Evolutionary conservation across 2,113 vertebrate species (phyloP).

Genomic region (Sinocyclocheilus anophthalmus): DNA sequence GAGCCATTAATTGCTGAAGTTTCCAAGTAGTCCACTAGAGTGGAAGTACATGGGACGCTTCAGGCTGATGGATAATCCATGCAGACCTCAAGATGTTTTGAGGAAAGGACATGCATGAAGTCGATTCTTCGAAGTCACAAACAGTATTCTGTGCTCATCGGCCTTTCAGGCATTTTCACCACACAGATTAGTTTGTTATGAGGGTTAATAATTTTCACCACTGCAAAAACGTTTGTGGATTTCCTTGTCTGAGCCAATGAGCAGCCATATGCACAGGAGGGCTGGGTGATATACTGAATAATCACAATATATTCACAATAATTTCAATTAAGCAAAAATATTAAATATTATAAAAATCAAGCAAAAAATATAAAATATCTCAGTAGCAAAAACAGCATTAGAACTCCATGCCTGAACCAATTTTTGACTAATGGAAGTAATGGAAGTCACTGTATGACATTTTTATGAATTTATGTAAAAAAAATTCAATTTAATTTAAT

Average conservation of each 20-base stretch:
- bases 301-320: background rate
- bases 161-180: background rate
- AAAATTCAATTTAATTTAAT: background rate
- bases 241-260: too few relatives aligned
- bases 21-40: slow-evolving; percentile 66
- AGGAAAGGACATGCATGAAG: background rate
- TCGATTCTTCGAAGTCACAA: background rate
- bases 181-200: background rate
- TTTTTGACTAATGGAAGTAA: background rate
- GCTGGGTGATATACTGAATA: background rate
- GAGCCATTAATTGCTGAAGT: slow-evolving; percentile 72
- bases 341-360: too few relatives aligned
- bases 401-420: too few relatives aligned
- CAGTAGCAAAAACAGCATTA: too few relatives aligned
- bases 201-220: background rate
- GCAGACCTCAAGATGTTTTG: slow-evolving; percentile 52
- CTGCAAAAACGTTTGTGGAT: background rate
- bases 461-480: background rate
- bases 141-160: background rate
- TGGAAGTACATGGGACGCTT: slow-evolving; percentile 70
- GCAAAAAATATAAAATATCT: too few relatives aligned
- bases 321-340: too few relatives aligned
- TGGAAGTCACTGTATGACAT: background rate
- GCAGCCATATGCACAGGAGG: background rate
- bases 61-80: slow-evolving; percentile 68